phyloP scores from a whole-genome alignment of 30 jellyfish, hydroid and myxozoan genomes.

The Mastigias papua region DNA sequence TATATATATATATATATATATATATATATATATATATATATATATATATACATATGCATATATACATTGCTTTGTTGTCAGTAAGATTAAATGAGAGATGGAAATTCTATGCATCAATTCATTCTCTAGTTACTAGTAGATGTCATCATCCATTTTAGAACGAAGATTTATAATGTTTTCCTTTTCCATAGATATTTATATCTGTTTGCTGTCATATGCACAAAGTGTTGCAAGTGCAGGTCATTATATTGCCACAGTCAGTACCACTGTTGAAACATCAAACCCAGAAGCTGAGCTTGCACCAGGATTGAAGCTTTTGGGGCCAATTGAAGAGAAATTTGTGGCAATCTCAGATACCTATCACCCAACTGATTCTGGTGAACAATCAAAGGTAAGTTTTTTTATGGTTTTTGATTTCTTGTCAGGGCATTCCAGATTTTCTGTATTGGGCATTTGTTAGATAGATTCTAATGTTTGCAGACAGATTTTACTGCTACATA shows the following conservation, averaged over 20 bases:
- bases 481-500: too few species aligned
- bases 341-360: slow-evolving; percentile 86
- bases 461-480: too few species aligned
- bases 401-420: not conserved
- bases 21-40: too few species aligned
- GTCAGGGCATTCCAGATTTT: not conserved
- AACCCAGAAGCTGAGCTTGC: slow-evolving; percentile 96
- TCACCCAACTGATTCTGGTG: slow-evolving; percentile 96
- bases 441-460: not conserved
- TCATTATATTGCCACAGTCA: slow-evolving; percentile 93
- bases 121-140: too few species aligned
- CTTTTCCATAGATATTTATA: slow-evolving; percentile 87
- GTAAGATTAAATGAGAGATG: too few species aligned
- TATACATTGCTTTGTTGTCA: too few species aligned
- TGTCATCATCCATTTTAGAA: too few species aligned
- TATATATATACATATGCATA: too few species aligned
- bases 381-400: slow-evolving; percentile 73
- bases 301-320: slow-evolving; percentile 88
- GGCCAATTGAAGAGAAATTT: slow-evolving; percentile 89
- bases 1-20: too few species aligned
- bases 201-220: slow-evolving; percentile 84
- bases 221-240: slow-evolving; percentile 82
- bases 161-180: too few species aligned
- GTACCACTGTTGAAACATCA: slow-evolving; percentile 97
- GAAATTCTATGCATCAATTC: too few species aligned